Evolutionary conservation across 2,797 vertebrate species (phyloP), one percentile per base, ranked within the genome.

Genomic region (Scolopax rusticola): DNA sequence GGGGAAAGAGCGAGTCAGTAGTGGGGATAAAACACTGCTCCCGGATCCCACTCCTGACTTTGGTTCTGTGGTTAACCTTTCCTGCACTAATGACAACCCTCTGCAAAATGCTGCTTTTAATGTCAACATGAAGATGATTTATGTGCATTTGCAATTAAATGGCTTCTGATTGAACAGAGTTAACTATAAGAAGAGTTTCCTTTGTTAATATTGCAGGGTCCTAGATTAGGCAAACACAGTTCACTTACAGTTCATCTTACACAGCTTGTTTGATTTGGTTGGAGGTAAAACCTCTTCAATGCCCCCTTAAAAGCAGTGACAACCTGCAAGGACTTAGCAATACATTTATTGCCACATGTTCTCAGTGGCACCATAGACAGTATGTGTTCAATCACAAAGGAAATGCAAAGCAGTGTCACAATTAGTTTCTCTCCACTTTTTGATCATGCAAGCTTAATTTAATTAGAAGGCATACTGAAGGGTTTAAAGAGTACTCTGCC

Each of bases 401-500:
- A 84, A 75, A 69, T 5, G 8, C 80, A 84, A 50, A 93, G 50
- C 68, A 84, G 33, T 78, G 70, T 87, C 71, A 82, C 82, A 60
- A 81, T 82, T 82, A 25, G 15, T 92, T 92, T 59, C 83, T 94
- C 67, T 82, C 54, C 84, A 82, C 88, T 85, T 87, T 86, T 95
- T 96, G 90, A 93, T 89, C 90, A 73, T 95, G 93, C 65, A 59
- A 91, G 68, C 77, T 70, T 69, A 77, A 89, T 89, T 88, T 92
- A 96, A 92, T 96, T 91, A 95, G 86, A 96, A 96, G 95, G 84
- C 95, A 78, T 84, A 79, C 64, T 87, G 81, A 95, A 65, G 88
- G 97, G 95, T 96, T 97, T 97, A 94, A 96, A 96, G 94, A 87
- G 40, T 84, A 41, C 77, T 94, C 85, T 51, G 63, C 77, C 90